Base-by-base conservation (phyloP, 2,113 vertebrate genomes). In the Catagonus wagneri region DNA sequence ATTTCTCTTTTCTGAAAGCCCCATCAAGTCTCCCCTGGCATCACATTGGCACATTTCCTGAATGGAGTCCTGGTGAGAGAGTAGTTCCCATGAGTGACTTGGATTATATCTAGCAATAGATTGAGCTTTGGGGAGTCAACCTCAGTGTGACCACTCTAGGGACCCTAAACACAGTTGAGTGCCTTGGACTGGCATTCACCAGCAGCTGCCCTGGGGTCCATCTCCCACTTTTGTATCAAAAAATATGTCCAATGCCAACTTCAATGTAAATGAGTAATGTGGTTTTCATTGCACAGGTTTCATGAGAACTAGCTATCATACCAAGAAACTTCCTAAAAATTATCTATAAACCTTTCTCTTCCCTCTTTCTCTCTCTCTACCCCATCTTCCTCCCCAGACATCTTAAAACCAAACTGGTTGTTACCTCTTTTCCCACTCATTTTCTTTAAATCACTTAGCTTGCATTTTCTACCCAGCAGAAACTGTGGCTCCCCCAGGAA, bases 321-420 rank as follows among this genome's bases (percentile, higher is more conserved):
- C 68, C 44, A 60, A 93, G 52, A 72, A 94, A 79, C 90, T 95
- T 95, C 95, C 87, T 87, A 76, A 93, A 95, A 71, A 66, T 61
- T 13, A 54, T 69, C 83, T 89, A 58, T 54, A 61, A 69, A 39
- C 54, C 69, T 79, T 89, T 63, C 32, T 60, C 29, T 83, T 39
- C 36, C 54, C 87, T 78, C 86, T 94, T 81, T 96, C 89, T 74
- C 91, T 74, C 22, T 78, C 52, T 66, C 39, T 20, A 27, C 44
- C 54, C 20, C 17, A 10, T 63, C 72, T 76, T 68, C 76, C 93
- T 89, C 65, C 36, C 29, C 44, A 61, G 36, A 16, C 58, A 1
- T 32, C 36, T 32, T 54, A 19, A 1, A 50, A 39, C 32, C 92
- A 94, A 27, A 52, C 69, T 61, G 39, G 10, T 52, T 52, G 25